A percentile compares a stretch with the other conserved stretches of the same genome.
These are phyloP conservation scores for Sula dactylatra DNA, from an alignment of 2,113 vertebrate species.

Conservation along the genomic window DNA sequence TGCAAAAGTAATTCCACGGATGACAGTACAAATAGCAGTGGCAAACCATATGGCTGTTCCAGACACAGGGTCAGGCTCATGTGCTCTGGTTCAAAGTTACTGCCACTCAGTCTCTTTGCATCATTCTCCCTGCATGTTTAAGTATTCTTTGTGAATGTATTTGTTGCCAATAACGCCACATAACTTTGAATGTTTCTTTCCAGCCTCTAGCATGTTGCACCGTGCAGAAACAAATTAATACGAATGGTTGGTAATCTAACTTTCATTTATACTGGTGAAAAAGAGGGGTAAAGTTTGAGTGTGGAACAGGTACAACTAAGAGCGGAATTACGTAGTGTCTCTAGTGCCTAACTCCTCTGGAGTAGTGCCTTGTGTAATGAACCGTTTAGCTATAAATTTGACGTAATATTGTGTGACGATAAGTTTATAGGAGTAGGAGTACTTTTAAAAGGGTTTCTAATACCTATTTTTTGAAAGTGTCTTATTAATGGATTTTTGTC, in stretches of 20 bases:
- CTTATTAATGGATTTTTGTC: background rate
- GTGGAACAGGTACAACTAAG: background rate
- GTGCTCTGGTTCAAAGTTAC: rapidly evolving
- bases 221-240: background rate
- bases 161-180: background rate
- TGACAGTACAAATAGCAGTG: background rate
- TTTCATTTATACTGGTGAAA: background rate
- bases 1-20: background rate
- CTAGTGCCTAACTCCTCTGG: background rate
- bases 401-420: background rate
- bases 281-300: background rate
- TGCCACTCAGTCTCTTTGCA: background rate
- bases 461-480: background rate
- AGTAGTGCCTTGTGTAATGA: background rate
- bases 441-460: background rate
- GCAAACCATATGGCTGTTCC: background rate
- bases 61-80: background rate
- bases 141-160: background rate
- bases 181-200: background rate
- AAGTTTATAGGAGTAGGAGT: background rate
- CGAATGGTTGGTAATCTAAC: background rate
- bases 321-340: background rate
- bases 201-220: background rate
- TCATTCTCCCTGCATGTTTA: background rate
- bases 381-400: background rate